phyloP scores from a whole-genome alignment of 2,888 invertebrate species.

The Lepidonotus clava region DNA sequence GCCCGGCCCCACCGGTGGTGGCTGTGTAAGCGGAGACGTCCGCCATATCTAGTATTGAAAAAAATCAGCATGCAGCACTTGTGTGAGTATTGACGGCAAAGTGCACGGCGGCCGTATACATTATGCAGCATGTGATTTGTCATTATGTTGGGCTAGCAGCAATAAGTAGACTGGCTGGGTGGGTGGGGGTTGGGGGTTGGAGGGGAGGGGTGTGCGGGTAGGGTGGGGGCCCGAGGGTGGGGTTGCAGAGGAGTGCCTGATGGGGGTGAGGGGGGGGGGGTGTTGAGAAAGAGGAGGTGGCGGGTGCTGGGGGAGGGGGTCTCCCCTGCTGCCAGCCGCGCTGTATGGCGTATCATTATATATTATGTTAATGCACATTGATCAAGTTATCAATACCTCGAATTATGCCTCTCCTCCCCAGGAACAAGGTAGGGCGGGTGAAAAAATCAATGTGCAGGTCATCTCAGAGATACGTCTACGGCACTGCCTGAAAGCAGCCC shows the following conservation, averaged over 20 bases:
- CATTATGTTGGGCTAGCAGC: constrained; percentile 49
- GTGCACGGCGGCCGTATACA: constrained; percentile 54
- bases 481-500: neutral
- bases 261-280: constrained; percentile 1
- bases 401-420: constrained; percentile 52
- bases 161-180: constrained; percentile 32
- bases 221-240: neutral
- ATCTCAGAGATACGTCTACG: constrained; percentile 43
- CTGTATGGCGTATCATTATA: constrained; percentile 50
- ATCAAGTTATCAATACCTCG: constrained; percentile 54
- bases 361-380: constrained; percentile 54
- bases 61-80: constrained; percentile 54
- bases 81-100: constrained; percentile 54
- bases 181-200: neutral
- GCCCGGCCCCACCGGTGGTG: constrained; percentile 27
- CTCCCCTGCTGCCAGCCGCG: constrained; percentile 18
- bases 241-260: too few relatives aligned
- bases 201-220: neutral
- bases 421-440: constrained; percentile 48
- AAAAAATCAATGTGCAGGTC: constrained; percentile 51
- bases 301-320: neutral
- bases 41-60: constrained; percentile 54
- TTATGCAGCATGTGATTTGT: constrained; percentile 54
- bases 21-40: constrained; percentile 48
- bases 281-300: neutral